Base-by-base conservation (phyloP, 2,797 vertebrate species). In the Platalea minor region DNA sequence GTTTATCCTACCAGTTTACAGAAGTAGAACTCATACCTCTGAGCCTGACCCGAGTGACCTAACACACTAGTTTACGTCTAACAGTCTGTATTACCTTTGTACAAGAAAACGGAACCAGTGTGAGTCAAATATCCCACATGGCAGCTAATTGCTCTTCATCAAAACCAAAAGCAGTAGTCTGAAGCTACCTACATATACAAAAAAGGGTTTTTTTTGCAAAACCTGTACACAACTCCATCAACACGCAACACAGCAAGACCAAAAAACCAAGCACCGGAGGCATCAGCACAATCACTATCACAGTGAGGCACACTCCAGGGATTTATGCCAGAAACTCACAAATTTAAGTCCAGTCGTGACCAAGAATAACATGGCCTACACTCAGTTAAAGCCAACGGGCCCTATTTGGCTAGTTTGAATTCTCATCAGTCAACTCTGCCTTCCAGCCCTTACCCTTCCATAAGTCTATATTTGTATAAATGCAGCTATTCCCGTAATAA, bases 161-260 rank as follows among this genome's bases (percentile, higher is more conserved):
- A 10, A 81, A 84, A 70, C 33, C 48, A 85, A 60, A 83, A 80
- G 21, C 28, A 33, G n/a, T 28, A 39, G 4, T 45, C 83, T 45
- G 17, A 46, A 91, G 37, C 10, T 72, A 39, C 3, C 14, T 21
- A 2, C 7, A 19, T 31, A 15, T 11, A 39, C 5, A 63, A 28
- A 67, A 65, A 15, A 50, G 11, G 0, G 10, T 0, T 0, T 3
- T 45, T n/a, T 31, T 56, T 33, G 3, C 25, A 78, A 75, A 86
- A 63, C 24, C 45, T 80, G 4, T 21, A 21, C 2, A 3, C 8
- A 65, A 5, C 29, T 72, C 16, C 20, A 53, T 37, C 74, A 61
- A 57, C 28, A 19, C 2, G 3, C 11, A 63, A 31, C 21, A 59
- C 24, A 51, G 15, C 35, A 79, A 74, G 56, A 56, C 24, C 7